phyloP scores from a whole-genome alignment of 1,140 invertebrate species.

The Trichomalopsis sarcophagae region DNA sequence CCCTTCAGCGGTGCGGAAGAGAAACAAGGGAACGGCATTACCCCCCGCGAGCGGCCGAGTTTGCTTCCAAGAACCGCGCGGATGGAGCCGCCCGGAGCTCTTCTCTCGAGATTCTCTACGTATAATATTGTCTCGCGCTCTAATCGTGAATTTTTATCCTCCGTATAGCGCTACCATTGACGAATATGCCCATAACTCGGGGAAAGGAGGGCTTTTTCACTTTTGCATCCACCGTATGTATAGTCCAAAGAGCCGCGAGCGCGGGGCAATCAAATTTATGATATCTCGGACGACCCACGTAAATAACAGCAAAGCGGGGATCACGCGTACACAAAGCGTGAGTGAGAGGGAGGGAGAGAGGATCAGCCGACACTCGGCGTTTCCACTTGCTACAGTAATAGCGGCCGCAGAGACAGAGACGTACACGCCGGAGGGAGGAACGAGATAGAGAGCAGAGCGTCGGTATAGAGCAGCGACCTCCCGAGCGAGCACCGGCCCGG shows the following conservation, averaged over 20 bases:
- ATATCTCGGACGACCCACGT: too few species aligned
- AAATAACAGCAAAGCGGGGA: neutral
- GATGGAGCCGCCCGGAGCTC: neutral
- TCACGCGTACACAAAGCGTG: neutral
- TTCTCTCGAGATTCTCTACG: neutral
- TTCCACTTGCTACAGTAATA: neutral
- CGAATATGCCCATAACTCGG: too few species aligned
- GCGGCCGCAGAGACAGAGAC: neutral
- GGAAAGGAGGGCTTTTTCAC: too few species aligned
- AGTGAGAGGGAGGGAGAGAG: neutral
- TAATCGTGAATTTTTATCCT: too few species aligned
- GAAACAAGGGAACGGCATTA: conserved; percentile 74
- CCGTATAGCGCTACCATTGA: too few species aligned
- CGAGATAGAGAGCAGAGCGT: neutral
- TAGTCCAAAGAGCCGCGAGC: too few species aligned
- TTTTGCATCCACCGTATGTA: too few species aligned
- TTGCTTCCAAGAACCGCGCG: conserved; percentile 58
- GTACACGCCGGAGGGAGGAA: neutral
- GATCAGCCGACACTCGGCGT: too few species aligned
- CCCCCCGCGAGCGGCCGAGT: conserved; percentile 62
- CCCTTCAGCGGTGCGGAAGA: conserved; percentile 71
- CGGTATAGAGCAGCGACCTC: neutral
- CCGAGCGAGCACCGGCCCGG: conserved; percentile 34
- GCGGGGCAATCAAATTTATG: too few species aligned
- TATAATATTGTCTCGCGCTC: too few species aligned